Evolutionary conservation across 2,113 vertebrate genomes (phyloP).

Genomic region (Coptodon bakossiorum): DNA sequence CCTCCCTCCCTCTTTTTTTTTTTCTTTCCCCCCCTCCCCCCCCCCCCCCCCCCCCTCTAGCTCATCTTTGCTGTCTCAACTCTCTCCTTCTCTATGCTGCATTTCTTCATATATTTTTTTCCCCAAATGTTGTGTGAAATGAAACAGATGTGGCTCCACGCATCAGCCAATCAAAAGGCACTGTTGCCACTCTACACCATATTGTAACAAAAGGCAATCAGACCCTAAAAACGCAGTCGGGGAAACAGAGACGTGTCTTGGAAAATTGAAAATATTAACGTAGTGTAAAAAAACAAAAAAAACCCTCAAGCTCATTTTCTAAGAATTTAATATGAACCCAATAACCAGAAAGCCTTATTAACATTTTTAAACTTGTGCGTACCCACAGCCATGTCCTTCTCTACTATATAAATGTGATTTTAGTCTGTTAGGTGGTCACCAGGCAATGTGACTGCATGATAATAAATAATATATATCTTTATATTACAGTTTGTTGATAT

Average conservation of each 20-base stretch:
- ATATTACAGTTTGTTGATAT: background rate
- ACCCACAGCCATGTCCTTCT: background rate
- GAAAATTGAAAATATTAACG: background rate
- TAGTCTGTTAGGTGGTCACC: background rate
- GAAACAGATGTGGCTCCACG: slow-evolving; percentile 49
- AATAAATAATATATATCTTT: background rate
- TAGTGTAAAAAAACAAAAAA: background rate
- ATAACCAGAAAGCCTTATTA: background rate
- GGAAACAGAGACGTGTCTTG: background rate
- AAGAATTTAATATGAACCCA: background rate
- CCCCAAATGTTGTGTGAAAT: slow-evolving; percentile 51
- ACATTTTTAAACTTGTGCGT: background rate
- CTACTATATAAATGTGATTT: background rate
- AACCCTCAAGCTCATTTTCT: background rate
- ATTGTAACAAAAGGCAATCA: slow-evolving; percentile 20
- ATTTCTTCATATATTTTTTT: slow-evolving; percentile 21
- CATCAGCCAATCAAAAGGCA: slow-evolving; percentile 20
- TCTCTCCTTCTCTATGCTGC: background rate
- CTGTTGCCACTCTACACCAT: background rate
- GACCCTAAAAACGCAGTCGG: background rate
- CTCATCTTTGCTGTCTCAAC: background rate
- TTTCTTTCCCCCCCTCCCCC: too few species aligned
- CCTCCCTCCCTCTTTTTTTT: too few species aligned
- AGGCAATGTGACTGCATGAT: background rate
- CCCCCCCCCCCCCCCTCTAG: too few species aligned